Evolutionary conservation across 1,140 invertebrate genomes (phyloP).

Genomic region (Apis cerana): DNA sequence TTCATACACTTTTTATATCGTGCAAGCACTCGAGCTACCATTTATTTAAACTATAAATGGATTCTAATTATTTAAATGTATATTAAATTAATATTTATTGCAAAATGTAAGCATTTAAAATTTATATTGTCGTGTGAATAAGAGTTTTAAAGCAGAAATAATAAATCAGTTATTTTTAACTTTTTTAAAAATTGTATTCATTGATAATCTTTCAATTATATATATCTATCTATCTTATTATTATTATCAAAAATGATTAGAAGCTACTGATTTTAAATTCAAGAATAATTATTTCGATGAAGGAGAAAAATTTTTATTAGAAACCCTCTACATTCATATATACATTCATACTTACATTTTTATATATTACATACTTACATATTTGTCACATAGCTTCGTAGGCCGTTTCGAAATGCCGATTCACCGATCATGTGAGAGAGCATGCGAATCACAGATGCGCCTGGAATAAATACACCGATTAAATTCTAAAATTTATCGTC

Average conservation of each 20-base stretch:
- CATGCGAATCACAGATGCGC: slow-evolving; percentile 89
- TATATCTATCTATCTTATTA: too few relatives aligned
- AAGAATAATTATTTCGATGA: too few relatives aligned
- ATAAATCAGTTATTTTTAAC: too few relatives aligned
- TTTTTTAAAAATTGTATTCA: too few relatives aligned
- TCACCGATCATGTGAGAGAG: slow-evolving; percentile 85
- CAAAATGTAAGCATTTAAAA: too few relatives aligned
- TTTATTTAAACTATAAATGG: not conserved
- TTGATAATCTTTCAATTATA: too few relatives aligned
- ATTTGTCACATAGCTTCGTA: slow-evolving; percentile 83
- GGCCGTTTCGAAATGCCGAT: slow-evolving; percentile 83
- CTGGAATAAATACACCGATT: slow-evolving; percentile 67
- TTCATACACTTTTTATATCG: not conserved
- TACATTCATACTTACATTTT: slow-evolving; percentile 68
- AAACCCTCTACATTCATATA: not conserved
- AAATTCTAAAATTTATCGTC: not conserved
- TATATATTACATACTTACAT: slow-evolving; percentile 68
- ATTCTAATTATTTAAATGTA: not conserved
- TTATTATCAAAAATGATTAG: too few relatives aligned
- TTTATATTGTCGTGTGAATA: too few relatives aligned
- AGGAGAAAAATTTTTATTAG: too few relatives aligned
- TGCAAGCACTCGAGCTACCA: not conserved
- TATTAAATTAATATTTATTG: too few relatives aligned
- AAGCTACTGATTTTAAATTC: too few relatives aligned
- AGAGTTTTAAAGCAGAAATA: too few relatives aligned